Percentiles rank a stretch among this genome's conserved stretches.
These are phyloP conservation scores for Hylaea fasciaria DNA, from an alignment of 2,888 invertebrate species.

Conservation along the genomic window DNA sequence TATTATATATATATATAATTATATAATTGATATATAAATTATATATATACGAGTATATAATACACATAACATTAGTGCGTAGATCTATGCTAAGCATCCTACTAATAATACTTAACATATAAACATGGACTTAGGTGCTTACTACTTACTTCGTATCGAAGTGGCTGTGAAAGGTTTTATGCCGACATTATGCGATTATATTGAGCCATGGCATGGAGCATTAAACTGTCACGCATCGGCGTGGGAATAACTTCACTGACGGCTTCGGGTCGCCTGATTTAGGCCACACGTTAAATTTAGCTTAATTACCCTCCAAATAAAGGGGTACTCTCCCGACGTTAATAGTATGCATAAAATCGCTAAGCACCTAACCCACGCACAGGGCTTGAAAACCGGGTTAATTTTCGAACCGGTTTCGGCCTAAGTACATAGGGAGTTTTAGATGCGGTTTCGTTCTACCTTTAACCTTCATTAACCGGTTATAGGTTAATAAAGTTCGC, in stretches of 20 bases:
- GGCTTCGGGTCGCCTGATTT: conserved; percentile 45
- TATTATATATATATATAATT: too few species aligned
- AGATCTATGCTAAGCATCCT: not conserved
- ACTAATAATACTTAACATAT: conserved; percentile 21
- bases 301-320: conserved; percentile 57
- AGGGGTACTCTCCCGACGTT: conserved; percentile 29
- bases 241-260: conserved; percentile 42
- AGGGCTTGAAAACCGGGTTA: too few species aligned
- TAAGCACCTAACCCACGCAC: conserved; percentile 19
- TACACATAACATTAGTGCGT: too few species aligned
- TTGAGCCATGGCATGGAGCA: conserved; percentile 32
- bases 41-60: too few species aligned
- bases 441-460: too few species aligned
- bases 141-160: conserved; percentile 15
- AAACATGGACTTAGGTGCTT: conserved; percentile 11
- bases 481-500: too few species aligned
- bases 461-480: too few species aligned
- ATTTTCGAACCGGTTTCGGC: too few species aligned
- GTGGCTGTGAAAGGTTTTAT: conserved; percentile 31
- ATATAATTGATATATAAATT: too few species aligned
- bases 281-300: conserved; percentile 59
- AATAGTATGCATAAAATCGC: conserved; percentile 20
- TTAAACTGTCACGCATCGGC: conserved; percentile 36
- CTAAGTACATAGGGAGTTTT: too few species aligned
- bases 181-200: conserved; percentile 35